Base-by-base conservation (phyloP, 2,113 vertebrate genomes). In the Leptobrachium ailaonicum region DNA sequence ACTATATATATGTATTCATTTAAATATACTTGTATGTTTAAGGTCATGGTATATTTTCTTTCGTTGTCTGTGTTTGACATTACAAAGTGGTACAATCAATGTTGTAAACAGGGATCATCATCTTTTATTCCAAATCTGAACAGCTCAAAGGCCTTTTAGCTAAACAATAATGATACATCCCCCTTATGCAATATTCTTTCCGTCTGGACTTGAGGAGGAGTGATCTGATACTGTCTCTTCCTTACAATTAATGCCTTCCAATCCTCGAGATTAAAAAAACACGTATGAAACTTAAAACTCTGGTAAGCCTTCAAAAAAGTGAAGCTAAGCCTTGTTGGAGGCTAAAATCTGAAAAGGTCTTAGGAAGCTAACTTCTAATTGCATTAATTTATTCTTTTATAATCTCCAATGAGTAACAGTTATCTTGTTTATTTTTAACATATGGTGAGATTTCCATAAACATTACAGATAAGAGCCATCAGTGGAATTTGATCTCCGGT, bases 91-190 rank as follows among this genome's bases (percentile, higher is more conserved):
- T 43, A 68, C 42, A 70, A 14, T 67, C 40, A 41, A 4, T 75
- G 4, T 66, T 43, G 53, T 44, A 62, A 71, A 78, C 64, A 73
- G 50, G n/a, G 8, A 4, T 10, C 14, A 32, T 10, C 73, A 73
- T 41, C 60, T 71, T 62, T 63, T 40, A 47, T 41, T 63, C 20
- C 41, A 14, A 7, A 43, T 20, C 64, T 72, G 40, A 12, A 32
- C 13, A 66, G 42, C 72, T 79, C 71, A 66, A 72, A 44, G 70
- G 50, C 77, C 45, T 79, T 79, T 70, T 66, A 10, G 58, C 32
- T 7, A 13, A 68, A 53, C 32, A 60, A 62, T 44, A 58, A 63
- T 47, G 62, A 75, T 75, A 20, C 47, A 75, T 62, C 43, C n/a
- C 41, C 47, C 14, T 64, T 75, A 64, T 43, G 60, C 64, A 60